Base-by-base conservation (phyloP, 92 coral and sea anemone species). In the Actinostola sp. region DNA sequence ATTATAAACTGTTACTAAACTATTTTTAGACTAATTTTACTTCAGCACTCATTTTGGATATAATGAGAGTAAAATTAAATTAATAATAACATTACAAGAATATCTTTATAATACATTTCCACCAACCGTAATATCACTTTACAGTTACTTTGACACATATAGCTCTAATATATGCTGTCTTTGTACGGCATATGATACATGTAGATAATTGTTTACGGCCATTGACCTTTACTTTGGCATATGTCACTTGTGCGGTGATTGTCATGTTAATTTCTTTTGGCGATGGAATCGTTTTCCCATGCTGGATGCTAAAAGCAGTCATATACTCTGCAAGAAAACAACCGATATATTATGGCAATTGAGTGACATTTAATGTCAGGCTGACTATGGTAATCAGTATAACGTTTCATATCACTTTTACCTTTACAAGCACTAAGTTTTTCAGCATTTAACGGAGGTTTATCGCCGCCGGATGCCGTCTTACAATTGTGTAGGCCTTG, bases 341-440 rank as follows among this genome's bases (percentile, higher is more conserved):
- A 29, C n/a, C n/a, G n/a, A n/a, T 23, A 56, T 4, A 26, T 24
- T 24, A 4, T 6, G 16, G 7, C 5, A 4, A 5, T 14, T 3
- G n/a, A 7, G 14, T 39, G 8, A 39, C 14, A 39, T 7, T 7
- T 7, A 14, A 39, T 39, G 45, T 39, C 7, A 39, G 45, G 14
- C 45, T n/a, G 45, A 39, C 8, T 7, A 39, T 13, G 19, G 13
- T 48, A 17, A 48, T 13, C 19, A n/a, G 19, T 8, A 48, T 2
- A 10, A 53, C 10, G 20, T 28, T 21, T n/a, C n/a, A n/a, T n/a
- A n/a, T n/a, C n/a, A n/a, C n/a, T n/a, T n/a, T n/a, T 26, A 59
- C 65, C 65, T 59, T 59, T 59, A 32, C 65, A 59, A 28, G 65
- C 41, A 59, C 65, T 59, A 4, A 59, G 29, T 59, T 59, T 59